Conservation (phyloP, 2,113 vertebrate species). For the Nipponia nippon region DNA sequence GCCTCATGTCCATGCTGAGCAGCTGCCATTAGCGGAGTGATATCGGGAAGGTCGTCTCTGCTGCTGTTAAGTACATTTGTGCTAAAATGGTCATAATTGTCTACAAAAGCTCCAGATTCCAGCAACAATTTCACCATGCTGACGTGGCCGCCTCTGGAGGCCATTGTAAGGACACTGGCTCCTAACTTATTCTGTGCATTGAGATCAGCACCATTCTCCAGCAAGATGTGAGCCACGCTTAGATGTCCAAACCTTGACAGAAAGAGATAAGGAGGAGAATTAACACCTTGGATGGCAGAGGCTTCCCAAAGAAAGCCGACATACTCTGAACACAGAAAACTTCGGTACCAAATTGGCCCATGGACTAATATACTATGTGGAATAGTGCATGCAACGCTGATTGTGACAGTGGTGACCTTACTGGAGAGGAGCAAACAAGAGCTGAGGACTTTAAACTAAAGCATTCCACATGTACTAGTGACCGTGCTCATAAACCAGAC, state of each 20-base stretch:
- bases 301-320: not conserved
- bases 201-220: constrained; percentile 93
- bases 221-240: constrained; percentile 84
- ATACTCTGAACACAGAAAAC: not conserved
- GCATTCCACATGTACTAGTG: not conserved
- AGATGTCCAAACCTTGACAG: constrained; percentile 86
- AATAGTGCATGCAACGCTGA: not conserved
- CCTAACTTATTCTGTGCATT: constrained; percentile 92
- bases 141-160: constrained; percentile 87
- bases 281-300: not conserved
- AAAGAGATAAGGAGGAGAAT: not conserved
- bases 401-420: not conserved
- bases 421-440: not conserved
- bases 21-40: constrained; percentile 87
- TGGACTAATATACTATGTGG: not conserved
- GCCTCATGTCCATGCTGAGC: constrained; percentile 90
- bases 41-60: constrained; percentile 80
- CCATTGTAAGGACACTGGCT: constrained; percentile 90
- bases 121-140: constrained; percentile 88
- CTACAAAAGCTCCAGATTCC: constrained; percentile 86
- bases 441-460: not conserved
- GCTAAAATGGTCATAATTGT: constrained; percentile 81
- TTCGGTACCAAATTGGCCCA: not conserved
- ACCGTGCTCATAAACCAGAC: not conserved
- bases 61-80: constrained; percentile 68